Base-by-base conservation (phyloP, 1,140 invertebrate species). In the Bradysia coprophila region DNA sequence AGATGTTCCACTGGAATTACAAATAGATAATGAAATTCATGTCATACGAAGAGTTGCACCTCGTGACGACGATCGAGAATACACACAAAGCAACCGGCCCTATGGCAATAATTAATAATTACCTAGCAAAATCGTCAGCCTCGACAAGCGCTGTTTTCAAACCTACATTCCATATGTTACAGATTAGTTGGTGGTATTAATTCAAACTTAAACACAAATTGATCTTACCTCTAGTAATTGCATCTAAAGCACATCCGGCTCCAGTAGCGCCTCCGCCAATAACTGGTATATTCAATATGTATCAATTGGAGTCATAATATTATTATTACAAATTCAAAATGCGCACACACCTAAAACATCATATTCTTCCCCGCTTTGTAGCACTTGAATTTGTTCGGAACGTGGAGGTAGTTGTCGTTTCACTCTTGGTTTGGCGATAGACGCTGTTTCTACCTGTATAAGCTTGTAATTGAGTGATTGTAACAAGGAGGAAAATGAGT, bases 1-100 rank as follows among this genome's bases (percentile, higher is more conserved):
- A 21, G 89, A 94, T 0, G 96, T 99, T 15, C 96, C 96, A 43
- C 90, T 91, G n/a, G n/a, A n/a, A n/a, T n/a, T n/a, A n/a, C n/a
- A n/a, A n/a, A n/a, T n/a, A n/a, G n/a, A n/a, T n/a, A n/a, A n/a
- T n/a, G n/a, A n/a, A n/a, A n/a, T n/a, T n/a, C n/a, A n/a, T n/a
- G n/a, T n/a, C n/a, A n/a, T n/a, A n/a, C n/a, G n/a, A n/a, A n/a
- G n/a, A n/a, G n/a, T n/a, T n/a, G n/a, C n/a, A n/a, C n/a, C n/a
- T n/a, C n/a, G n/a, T n/a, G n/a, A n/a, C n/a, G n/a, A n/a, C n/a
- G n/a, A n/a, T n/a, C n/a, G n/a, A n/a, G n/a, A n/a, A n/a, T n/a
- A n/a, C n/a, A n/a, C n/a, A n/a, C n/a, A n/a, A n/a, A n/a, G n/a
- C n/a, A n/a, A n/a, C n/a, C n/a, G n/a, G n/a, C n/a, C n/a, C n/a